These are phyloP conservation scores for Zootermopsis nevadensis DNA, from an alignment of 2,888 invertebrate genomes.

Conservation along the genomic window DNA sequence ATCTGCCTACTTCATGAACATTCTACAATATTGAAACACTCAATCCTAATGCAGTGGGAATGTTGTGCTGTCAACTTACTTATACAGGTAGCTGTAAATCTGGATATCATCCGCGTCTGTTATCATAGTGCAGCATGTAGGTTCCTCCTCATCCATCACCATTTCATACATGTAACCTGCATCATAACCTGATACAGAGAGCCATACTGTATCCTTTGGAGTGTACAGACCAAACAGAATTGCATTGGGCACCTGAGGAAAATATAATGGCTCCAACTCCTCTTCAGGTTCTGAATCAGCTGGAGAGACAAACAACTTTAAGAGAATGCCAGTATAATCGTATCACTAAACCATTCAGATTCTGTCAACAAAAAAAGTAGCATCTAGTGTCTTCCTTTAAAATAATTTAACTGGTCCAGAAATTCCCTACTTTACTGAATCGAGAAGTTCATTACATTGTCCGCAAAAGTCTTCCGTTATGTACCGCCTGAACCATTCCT, in stretches of 20 bases:
- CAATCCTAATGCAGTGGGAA: too few relatives aligned
- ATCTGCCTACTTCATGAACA: too few relatives aligned
- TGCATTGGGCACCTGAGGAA: slow-evolving; percentile 69
- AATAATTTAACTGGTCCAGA: too few relatives aligned
- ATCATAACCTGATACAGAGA: slow-evolving; percentile 74
- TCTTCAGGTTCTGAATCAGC: slow-evolving; percentile 70
- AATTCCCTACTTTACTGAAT: too few relatives aligned
- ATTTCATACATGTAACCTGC: slow-evolving; percentile 76
- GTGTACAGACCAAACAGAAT: slow-evolving; percentile 71
- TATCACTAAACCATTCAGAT: too few relatives aligned
- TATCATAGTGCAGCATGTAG: slow-evolving; percentile 65
- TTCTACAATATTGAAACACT: too few relatives aligned
- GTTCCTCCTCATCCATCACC: slow-evolving; percentile 63
- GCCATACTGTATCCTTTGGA: slow-evolving; percentile 66
- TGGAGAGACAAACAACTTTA: slow-evolving; percentile 52
- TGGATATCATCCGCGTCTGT: slow-evolving; percentile 69
- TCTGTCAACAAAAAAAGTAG: too few relatives aligned
- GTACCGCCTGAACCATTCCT: too few relatives aligned
- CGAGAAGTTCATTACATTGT: too few relatives aligned
- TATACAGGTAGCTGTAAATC: slow-evolving; percentile 67
- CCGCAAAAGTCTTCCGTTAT: too few relatives aligned
- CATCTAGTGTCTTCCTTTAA: too few relatives aligned
- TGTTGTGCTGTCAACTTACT: slow-evolving; percentile 63
- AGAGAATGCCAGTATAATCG: too few relatives aligned
- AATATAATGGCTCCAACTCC: slow-evolving; percentile 66